Evolutionary conservation across 1,140 invertebrate species (phyloP), one percentile per base, ranked within the genome.

Genomic region (Adoxophyes honmai): DNA sequence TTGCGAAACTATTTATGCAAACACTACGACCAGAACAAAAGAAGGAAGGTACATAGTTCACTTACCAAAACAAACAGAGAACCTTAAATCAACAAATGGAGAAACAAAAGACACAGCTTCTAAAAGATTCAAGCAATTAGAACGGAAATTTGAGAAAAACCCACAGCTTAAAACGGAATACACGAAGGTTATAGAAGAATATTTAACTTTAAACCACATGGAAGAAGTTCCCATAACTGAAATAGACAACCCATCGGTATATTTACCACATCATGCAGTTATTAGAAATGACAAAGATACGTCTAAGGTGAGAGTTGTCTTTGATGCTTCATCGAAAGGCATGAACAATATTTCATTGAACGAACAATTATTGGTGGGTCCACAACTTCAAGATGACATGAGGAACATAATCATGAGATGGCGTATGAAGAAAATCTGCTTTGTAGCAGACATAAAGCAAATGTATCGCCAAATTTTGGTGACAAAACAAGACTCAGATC

Each of bases 31-130:
- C 4, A 60, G 67, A 59, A 38, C 62, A 34, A 10, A 42, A 16
- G 61, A 66, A 34, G 75, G 75, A 14, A 60, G 75, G 60, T 81
- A 66, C 53, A 44, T 75, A 7, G 79, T 82, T 8, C 55, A 37
- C 18, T 57, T 83, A 15, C 78, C 81, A 15, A 78, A 78, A 37
- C 65, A 52, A 9, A 51, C 14, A 0, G 56, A 68, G 7, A 52
- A 66, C 11, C 59, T 55, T 56, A 34, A 42, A 55, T 28, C 16
- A 18, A 21, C 15, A 4, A n/a, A 55, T 4, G 48, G 56, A 28
- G 15, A 58, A 10, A 37, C 44, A 52, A 51, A 14, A 57, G 38
- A 59, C 10, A 59, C 59, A 35, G 57, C 61, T 13, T 4, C 39
- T 3, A 38, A 38, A 16, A 51, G 61, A 59, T 51, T 63, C 14